Conservation (phyloP, 2,888 invertebrate species). For the Pilophorus perplexus region DNA sequence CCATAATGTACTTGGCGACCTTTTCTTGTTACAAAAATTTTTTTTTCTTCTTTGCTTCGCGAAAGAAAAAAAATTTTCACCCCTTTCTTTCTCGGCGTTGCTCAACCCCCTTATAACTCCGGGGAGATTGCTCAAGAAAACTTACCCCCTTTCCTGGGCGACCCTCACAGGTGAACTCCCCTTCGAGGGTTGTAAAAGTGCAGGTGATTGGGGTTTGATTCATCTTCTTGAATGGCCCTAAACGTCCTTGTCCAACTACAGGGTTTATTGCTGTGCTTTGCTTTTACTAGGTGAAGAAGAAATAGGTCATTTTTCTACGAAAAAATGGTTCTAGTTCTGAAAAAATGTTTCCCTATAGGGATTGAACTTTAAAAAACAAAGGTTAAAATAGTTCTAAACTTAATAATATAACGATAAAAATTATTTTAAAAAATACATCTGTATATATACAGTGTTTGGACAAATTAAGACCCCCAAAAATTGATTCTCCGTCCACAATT, state of each 20-base stretch:
- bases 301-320: too few species aligned
- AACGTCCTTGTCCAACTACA: conserved; percentile 14
- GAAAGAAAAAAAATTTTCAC: conserved; percentile 9
- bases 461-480: too few species aligned
- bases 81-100: conserved; percentile 4
- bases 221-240: conserved; percentile 8
- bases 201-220: conserved; percentile 14
- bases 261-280: too few species aligned
- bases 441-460: too few species aligned
- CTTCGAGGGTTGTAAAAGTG: conserved; percentile 8
- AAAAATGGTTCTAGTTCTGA: too few species aligned
- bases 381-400: too few species aligned
- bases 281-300: too few species aligned
- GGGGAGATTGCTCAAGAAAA: conserved; percentile 19
- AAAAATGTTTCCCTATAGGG: too few species aligned
- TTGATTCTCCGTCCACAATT: too few species aligned
- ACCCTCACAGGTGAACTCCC: not conserved
- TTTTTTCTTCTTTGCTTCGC: not conserved
- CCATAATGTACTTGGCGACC: not conserved
- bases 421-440: too few species aligned
- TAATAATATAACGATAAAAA: too few species aligned
- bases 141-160: not conserved
- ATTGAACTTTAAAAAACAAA: too few species aligned
- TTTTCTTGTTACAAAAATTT: conserved; percentile 15
- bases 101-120: not conserved